These are phyloP conservation scores for Bufotes viridis DNA, from an alignment of 2,797 vertebrate species.

Conservation along the genomic window DNA sequence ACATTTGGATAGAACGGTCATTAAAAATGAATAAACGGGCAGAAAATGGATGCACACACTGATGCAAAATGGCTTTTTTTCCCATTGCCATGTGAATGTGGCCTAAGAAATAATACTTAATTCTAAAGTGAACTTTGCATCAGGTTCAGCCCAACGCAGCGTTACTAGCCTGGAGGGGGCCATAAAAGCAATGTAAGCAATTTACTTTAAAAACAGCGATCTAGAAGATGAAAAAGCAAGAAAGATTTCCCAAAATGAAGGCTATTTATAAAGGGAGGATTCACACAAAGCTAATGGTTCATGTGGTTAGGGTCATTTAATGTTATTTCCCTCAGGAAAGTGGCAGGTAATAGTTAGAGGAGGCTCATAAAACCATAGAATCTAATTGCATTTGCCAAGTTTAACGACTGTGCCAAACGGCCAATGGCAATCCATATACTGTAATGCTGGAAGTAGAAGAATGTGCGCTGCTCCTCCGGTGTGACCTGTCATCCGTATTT, in stretches of 20 bases:
- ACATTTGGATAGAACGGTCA: too few relatives aligned
- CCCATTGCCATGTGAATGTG: too few relatives aligned
- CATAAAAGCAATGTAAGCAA: constrained; percentile 56
- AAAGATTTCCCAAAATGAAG: constrained; percentile 50
- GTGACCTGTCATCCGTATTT: constrained; percentile 49
- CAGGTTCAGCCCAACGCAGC: neutral
- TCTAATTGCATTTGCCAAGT: constrained; percentile 61
- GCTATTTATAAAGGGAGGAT: constrained; percentile 47
- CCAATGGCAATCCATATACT: constrained; percentile 53
- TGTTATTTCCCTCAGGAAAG: constrained; percentile 61
- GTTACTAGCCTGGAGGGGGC: constrained; percentile 39
- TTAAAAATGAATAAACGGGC: too few relatives aligned
- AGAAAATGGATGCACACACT: too few relatives aligned
- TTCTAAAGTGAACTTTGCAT: constrained; percentile 8
- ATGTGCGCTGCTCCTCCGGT: constrained; percentile 25
- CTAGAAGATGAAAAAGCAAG: constrained; percentile 29
- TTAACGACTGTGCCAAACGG: constrained; percentile 53
- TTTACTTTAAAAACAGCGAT: constrained; percentile 48
- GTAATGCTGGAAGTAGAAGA: constrained; percentile 33
- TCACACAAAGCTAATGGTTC: constrained; percentile 59
- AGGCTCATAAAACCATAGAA: constrained; percentile 65
- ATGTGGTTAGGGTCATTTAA: constrained; percentile 57
- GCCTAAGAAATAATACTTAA: neutral
- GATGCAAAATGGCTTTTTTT: too few relatives aligned
- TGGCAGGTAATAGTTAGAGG: constrained; percentile 61